Evolutionary conservation across 2,888 invertebrate species (phyloP).

Genomic region (Steinernema hermaphroditum): DNA sequence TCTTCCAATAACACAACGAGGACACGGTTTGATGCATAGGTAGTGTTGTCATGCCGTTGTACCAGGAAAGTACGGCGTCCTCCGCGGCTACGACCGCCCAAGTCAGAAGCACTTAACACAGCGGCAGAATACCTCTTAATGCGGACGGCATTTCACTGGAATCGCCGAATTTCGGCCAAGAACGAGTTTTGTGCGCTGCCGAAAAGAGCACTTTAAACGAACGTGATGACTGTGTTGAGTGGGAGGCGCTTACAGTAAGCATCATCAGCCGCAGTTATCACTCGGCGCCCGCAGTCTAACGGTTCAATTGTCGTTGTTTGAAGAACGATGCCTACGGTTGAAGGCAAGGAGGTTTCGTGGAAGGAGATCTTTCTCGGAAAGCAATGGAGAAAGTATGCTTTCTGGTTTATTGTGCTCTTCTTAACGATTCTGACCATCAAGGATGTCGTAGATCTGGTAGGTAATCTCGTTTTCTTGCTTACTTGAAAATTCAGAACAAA

Average conservation of each 20-base stretch:
- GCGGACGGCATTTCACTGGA: neutral
- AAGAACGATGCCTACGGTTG: slow-evolving; percentile 16
- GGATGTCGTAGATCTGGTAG: slow-evolving; percentile 57
- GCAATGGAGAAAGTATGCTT: slow-evolving; percentile 48
- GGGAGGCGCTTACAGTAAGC: slow-evolving; percentile 30
- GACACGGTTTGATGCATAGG: neutral
- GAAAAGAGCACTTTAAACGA: slow-evolving; percentile 28
- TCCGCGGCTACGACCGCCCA: neutral
- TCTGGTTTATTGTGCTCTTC: slow-evolving; percentile 58
- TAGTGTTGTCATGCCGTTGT: too few relatives aligned
- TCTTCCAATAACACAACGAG: neutral
- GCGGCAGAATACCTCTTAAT: slow-evolving; percentile 5
- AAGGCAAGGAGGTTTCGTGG: slow-evolving; percentile 6
- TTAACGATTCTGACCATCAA: slow-evolving; percentile 57
- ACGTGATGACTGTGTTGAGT: neutral
- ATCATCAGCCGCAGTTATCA: slow-evolving; percentile 20
- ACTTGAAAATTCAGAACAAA: too few relatives aligned
- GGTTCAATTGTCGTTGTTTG: neutral
- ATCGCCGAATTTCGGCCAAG: slow-evolving; percentile 4
- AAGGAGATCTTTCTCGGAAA: slow-evolving; percentile 23
- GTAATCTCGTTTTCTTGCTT: slow-evolving; percentile 22
- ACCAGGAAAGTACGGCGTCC: neutral
- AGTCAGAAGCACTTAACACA: neutral
- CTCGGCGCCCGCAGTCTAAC: neutral
- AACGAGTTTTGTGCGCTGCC: slow-evolving; percentile 19